phyloP scores from a whole-genome alignment of 2,888 invertebrate species.

The Catocala nupta region DNA sequence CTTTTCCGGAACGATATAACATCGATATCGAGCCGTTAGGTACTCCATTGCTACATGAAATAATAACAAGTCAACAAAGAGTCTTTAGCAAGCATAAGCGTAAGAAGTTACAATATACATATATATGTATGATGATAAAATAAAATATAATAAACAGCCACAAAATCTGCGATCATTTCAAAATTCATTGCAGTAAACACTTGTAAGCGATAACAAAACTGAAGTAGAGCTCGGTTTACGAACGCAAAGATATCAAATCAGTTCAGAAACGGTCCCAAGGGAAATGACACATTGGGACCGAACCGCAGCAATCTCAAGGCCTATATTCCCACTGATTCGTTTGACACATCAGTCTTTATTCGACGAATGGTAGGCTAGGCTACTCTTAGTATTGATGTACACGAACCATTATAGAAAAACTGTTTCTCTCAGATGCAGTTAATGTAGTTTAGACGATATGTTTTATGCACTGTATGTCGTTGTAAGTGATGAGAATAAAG shows the following conservation, averaged over 20 bases:
- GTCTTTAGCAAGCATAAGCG: too few relatives aligned
- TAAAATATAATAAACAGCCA: neutral
- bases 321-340: conserved; percentile 35
- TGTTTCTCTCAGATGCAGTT: too few relatives aligned
- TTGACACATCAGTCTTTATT: conserved; percentile 15
- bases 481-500: too few relatives aligned
- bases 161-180: conserved; percentile 3
- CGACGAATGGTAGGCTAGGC: neutral
- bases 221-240: conserved; percentile 27
- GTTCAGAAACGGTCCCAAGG: conserved; percentile 32
- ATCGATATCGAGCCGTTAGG: too few relatives aligned
- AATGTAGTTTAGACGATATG: too few relatives aligned
- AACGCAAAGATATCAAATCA: conserved; percentile 45
- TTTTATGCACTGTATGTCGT: too few relatives aligned
- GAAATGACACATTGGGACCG: conserved; percentile 44
- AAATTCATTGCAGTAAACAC: conserved; percentile 27
- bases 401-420: too few relatives aligned
- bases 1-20: too few relatives aligned
- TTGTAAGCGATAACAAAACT: conserved; percentile 35
- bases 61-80: too few relatives aligned
- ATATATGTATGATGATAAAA: too few relatives aligned
- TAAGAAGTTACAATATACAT: too few relatives aligned
- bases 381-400: neutral
- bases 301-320: conserved; percentile 17
- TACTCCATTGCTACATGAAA: too few relatives aligned